Percentiles rank a stretch among this genome's conserved stretches.
phyloP scores from a whole-genome alignment of 2,113 vertebrate species.

The Odocoileus virginianus region DNA sequence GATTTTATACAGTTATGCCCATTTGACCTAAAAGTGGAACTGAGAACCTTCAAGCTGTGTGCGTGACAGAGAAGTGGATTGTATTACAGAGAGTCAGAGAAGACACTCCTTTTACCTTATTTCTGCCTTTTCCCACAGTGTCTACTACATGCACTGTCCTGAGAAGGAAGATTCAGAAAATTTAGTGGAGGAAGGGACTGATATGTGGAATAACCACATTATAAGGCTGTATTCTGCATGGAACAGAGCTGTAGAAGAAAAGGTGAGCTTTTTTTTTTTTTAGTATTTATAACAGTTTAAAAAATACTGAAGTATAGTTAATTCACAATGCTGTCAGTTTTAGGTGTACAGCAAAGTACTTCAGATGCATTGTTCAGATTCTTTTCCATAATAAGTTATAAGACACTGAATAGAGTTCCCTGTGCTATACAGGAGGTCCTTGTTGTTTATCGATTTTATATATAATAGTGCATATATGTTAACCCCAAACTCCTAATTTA shows the following conservation, averaged over 20 bases:
- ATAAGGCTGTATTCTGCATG: fast-evolving
- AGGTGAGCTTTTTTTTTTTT: background rate
- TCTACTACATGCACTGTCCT: background rate
- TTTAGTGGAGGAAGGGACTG: background rate
- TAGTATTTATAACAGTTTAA: background rate
- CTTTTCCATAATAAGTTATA: background rate
- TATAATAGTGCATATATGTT: background rate
- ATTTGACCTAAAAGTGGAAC: background rate
- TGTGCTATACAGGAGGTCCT: background rate
- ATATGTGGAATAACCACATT: fast-evolving
- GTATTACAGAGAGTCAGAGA: background rate
- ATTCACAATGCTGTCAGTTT: background rate
- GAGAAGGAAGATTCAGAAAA: background rate
- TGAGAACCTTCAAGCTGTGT: background rate
- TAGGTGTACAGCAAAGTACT: background rate
- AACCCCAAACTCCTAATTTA: background rate
- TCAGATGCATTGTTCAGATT: background rate
- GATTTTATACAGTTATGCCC: background rate
- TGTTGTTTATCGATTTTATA: background rate
- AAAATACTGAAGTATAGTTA: background rate
- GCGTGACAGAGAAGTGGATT: background rate
- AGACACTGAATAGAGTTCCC: background rate
- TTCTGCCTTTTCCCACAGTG: background rate
- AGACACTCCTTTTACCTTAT: background rate
- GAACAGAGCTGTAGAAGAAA: background rate